Conservation (phyloP, 92 coral and sea anemone species). For the Desmophyllum pertusum region DNA sequence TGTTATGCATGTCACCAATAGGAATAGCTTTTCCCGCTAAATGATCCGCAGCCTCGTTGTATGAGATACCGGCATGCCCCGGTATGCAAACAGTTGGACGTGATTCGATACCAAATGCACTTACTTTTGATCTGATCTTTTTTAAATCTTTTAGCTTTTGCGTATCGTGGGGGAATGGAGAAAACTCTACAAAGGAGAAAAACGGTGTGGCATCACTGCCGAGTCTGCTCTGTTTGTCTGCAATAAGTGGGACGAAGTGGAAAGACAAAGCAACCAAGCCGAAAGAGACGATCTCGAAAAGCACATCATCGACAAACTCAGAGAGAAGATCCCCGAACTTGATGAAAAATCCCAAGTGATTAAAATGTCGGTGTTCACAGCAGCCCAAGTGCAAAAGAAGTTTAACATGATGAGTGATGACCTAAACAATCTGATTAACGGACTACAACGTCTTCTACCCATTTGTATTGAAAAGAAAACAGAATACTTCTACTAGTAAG, state of each 20-base stretch:
- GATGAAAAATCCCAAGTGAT: conserved; percentile 17
- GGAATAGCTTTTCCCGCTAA: no score
- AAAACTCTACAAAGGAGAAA: conserved; percentile 1
- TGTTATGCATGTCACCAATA: no score
- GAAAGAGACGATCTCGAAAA: not conserved
- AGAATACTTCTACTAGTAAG: conserved; percentile 19
- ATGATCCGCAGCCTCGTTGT: no score
- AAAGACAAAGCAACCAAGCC: not conserved
- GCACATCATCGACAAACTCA: conserved; percentile 11
- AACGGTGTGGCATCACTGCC: not conserved
- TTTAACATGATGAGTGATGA: conserved; percentile 16
- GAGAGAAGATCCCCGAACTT: not conserved
- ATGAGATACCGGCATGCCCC: no score
- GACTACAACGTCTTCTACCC: conserved; percentile 2
- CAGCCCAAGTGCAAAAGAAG: not conserved
- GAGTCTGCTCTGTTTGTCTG: conserved; percentile 22
- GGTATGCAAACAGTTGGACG: not conserved
- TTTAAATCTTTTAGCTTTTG: conserved; percentile 4
- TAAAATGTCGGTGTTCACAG: not conserved
- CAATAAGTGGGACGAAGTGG: conserved; percentile 28
- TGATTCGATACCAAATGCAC: not conserved
- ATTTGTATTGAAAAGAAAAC: conserved; percentile 19
- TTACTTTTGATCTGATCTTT: not conserved
- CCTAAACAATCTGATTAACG: not conserved
- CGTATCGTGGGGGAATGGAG: conserved; percentile 4